These are phyloP conservation scores for Meiosimyza platycephala DNA, from an alignment of 2,888 invertebrate genomes.

Conservation along the genomic window DNA sequence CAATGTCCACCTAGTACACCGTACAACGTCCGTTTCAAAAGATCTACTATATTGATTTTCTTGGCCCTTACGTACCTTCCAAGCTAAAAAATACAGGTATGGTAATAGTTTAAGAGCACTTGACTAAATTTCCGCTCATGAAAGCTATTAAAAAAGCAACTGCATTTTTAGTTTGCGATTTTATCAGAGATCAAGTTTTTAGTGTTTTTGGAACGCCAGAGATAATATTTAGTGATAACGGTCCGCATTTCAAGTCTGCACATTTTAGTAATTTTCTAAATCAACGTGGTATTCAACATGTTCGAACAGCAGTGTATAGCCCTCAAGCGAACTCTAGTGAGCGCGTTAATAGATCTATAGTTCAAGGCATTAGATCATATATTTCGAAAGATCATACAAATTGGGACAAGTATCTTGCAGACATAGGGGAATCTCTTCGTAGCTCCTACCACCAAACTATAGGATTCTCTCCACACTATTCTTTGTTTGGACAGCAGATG, in stretches of 20 bases:
- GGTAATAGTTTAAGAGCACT: constrained; percentile 36
- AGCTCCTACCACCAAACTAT: constrained; percentile 20
- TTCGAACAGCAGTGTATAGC: constrained; percentile 39
- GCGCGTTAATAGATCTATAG: constrained; percentile 38
- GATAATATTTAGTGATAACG: constrained; percentile 37
- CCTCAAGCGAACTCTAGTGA: constrained; percentile 40
- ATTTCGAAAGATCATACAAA: constrained; percentile 27
- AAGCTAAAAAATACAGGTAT: constrained; percentile 38
- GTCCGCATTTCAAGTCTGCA: constrained; percentile 35
- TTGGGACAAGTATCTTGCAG: constrained; percentile 32
- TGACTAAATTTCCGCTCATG: constrained; percentile 35
- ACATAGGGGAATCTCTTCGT: constrained; percentile 17
- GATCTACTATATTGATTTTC: constrained; percentile 33
- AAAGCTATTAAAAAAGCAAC: constrained; percentile 39
- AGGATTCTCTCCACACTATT: constrained; percentile 32
- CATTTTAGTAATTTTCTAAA: constrained; percentile 35
- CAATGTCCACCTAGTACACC: constrained; percentile 12
- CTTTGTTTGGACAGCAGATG: constrained; percentile 26
- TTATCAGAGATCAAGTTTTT: constrained; percentile 37
- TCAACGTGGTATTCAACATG: constrained; percentile 34
- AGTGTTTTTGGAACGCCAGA: constrained; percentile 35
- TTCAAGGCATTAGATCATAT: constrained; percentile 33
- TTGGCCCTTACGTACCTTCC: constrained; percentile 38
- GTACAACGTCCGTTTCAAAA: not conserved
- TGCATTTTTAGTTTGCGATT: constrained; percentile 26